Conservation (phyloP, 2,113 vertebrate genomes). For the Rhinopomastus cyanomelas region DNA sequence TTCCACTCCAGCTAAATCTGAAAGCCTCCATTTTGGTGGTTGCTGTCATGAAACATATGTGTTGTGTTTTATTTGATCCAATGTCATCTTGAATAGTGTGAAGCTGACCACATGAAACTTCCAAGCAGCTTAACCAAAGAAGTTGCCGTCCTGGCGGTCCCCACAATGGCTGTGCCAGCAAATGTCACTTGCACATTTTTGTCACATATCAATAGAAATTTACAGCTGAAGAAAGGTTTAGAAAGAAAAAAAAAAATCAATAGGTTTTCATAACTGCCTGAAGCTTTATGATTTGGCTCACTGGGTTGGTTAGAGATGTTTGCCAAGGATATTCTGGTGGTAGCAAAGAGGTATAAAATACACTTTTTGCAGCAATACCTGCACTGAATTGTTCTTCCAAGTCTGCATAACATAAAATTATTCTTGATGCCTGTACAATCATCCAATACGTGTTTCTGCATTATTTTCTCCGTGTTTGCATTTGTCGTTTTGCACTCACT, state of each 20-base stretch:
- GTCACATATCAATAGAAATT: constrained; percentile 67
- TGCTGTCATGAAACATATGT: background rate
- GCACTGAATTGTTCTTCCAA: constrained; percentile 1
- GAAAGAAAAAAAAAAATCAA: constrained; percentile 39
- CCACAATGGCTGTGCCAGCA: background rate
- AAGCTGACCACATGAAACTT: constrained; percentile 28
- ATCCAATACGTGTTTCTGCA: background rate
- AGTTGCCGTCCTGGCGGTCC: constrained; percentile 14
- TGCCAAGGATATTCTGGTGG: constrained; percentile 48
- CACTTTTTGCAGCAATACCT: background rate
- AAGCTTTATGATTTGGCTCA: constrained; percentile 69
- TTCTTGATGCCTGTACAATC: background rate
- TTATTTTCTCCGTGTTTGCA: background rate
- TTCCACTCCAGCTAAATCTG: background rate
- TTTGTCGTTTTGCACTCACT: background rate
- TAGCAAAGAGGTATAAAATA: constrained; percentile 23
- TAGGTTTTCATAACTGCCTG: constrained; percentile 59
- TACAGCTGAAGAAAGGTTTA: constrained; percentile 45
- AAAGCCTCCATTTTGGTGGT: constrained; percentile 16
- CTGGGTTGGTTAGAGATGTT: constrained; percentile 56
- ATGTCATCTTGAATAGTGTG: background rate
- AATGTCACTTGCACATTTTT: constrained; percentile 57
- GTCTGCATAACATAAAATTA: background rate
- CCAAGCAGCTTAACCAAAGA: background rate
- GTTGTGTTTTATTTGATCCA: constrained; percentile 33